Conservation (phyloP, 2,888 invertebrate genomes). For the Trichopoda pennipes region DNA sequence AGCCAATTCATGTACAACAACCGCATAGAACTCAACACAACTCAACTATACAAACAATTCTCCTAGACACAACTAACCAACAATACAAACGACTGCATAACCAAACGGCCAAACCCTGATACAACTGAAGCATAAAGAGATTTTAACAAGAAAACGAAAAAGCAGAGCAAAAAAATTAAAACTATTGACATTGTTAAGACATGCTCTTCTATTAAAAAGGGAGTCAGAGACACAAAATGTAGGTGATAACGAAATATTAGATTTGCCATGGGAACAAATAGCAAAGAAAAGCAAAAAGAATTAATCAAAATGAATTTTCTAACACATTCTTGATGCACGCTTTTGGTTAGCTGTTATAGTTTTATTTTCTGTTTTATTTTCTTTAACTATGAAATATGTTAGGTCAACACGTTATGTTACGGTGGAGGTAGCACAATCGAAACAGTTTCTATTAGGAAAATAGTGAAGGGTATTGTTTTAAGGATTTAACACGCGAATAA, state of each 20-base stretch:
- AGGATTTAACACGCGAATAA: too few relatives aligned
- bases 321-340: slow-evolving; percentile 5
- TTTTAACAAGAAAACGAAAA: slow-evolving; percentile 30
- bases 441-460: slow-evolving; percentile 14
- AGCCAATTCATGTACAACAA: slow-evolving; percentile 72
- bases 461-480: not conserved
- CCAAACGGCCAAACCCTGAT: slow-evolving; percentile 50
- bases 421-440: not conserved
- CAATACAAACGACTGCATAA: slow-evolving; percentile 31
- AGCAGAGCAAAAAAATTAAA: slow-evolving; percentile 5
- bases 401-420: slow-evolving; percentile 26
- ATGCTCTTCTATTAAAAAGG: not conserved
- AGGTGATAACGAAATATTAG: slow-evolving; percentile 39
- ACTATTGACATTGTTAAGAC: slow-evolving; percentile 61
- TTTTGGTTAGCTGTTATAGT: not conserved
- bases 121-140: slow-evolving; percentile 46
- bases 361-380: slow-evolving; percentile 28
- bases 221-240: slow-evolving; percentile 10
- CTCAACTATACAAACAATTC: slow-evolving; percentile 40
- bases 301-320: not conserved
- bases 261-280: not conserved
- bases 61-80: slow-evolving; percentile 27
- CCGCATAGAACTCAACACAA: slow-evolving; percentile 58
- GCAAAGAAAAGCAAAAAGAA: not conserved
- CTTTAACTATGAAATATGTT: slow-evolving; percentile 29